Evolutionary conservation across 2,888 invertebrate species (phyloP).

Genomic region (Kuschelorhynchus macadamiae): DNA sequence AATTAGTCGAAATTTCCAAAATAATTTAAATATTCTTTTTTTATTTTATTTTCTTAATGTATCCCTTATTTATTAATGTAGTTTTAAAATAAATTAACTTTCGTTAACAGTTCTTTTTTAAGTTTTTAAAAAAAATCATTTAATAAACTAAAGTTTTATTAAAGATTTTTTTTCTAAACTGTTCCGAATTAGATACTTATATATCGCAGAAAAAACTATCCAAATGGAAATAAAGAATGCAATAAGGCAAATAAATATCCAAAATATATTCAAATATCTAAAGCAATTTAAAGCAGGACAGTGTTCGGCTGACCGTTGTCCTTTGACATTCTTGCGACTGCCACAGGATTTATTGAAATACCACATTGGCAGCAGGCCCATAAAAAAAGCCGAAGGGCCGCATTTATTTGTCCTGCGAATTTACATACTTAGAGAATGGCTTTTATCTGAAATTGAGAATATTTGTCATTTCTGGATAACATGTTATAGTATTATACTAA

Average conservation of each 20-base stretch:
- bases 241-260: conserved; percentile 45
- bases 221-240: conserved; percentile 15
- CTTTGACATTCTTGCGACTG: conserved; percentile 46
- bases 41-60: background rate
- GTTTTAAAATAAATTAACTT: no score
- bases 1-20: no score
- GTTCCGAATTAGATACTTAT: background rate
- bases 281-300: conserved; percentile 42
- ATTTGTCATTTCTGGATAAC: conserved; percentile 36
- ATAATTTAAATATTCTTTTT: no score
- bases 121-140: no score
- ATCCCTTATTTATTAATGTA: background rate
- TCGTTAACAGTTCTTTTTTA: no score
- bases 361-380: conserved; percentile 51
- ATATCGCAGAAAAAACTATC: background rate
- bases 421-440: conserved; percentile 39
- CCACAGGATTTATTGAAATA: conserved; percentile 52
- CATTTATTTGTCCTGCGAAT: conserved; percentile 44
- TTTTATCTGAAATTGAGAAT: conserved; percentile 43
- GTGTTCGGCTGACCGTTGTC: conserved; percentile 48
- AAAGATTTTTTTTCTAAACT: no score
- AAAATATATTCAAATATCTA: conserved; percentile 47
- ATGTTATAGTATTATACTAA: no score
- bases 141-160: no score
- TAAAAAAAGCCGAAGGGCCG: conserved; percentile 45